Evolutionary conservation across 1,140 invertebrate species (phyloP).

Genomic region (Chironomus striatipennis): DNA sequence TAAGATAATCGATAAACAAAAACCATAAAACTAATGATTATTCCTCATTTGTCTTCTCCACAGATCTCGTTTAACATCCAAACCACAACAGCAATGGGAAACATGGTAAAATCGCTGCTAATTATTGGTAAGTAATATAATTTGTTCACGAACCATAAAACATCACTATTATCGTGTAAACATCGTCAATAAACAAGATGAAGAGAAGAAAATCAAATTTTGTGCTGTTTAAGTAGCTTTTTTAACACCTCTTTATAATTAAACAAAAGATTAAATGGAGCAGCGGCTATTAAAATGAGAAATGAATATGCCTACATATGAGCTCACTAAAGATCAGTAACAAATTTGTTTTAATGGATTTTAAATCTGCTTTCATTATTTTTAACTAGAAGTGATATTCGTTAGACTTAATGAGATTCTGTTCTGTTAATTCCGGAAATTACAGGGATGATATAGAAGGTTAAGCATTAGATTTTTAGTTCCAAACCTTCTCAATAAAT

Average conservation of each 20-base stretch:
- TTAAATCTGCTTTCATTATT: too few relatives aligned
- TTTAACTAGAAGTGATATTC: too few relatives aligned
- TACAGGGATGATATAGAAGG: too few relatives aligned
- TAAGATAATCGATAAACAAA: too few relatives aligned
- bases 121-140: constrained; percentile 18
- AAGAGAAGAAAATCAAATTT: too few relatives aligned
- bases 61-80: background rate
- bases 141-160: background rate
- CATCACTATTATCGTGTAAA: constrained; percentile 18
- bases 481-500: too few relatives aligned
- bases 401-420: too few relatives aligned
- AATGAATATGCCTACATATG: too few relatives aligned
- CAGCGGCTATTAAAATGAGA: too few relatives aligned
- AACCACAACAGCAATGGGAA: constrained; percentile 8
- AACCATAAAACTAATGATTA: background rate
- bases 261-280: background rate
- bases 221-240: background rate
- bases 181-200: background rate
- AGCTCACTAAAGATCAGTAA: background rate
- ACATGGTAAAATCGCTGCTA: constrained; percentile 15
- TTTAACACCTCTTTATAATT: constrained; percentile 3
- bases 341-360: background rate
- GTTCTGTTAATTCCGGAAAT: too few relatives aligned
- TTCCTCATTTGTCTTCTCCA: background rate
- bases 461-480: too few relatives aligned